phyloP scores from a whole-genome alignment of 2,797 vertebrate genomes.

The Trichosurus vulpecula region DNA sequence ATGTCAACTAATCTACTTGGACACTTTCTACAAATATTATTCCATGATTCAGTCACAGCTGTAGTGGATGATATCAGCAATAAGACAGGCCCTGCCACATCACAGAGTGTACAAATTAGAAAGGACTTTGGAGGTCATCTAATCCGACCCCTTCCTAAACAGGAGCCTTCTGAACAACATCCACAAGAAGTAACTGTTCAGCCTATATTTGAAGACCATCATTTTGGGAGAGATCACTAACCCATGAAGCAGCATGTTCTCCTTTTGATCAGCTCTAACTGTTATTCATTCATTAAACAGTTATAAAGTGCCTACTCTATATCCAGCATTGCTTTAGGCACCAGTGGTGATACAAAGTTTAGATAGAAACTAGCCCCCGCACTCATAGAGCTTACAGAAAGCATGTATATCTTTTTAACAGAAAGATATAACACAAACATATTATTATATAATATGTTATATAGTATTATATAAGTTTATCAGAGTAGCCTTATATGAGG shows the following conservation, averaged over 20 bases:
- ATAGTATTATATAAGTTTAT: not conserved
- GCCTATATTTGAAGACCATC: not conserved
- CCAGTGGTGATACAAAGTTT: not conserved
- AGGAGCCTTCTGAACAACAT: not conserved
- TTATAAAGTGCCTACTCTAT: not conserved
- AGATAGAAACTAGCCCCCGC: not conserved
- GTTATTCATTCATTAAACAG: not conserved
- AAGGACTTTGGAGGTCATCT: not conserved
- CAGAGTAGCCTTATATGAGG: not conserved
- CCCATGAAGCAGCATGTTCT: not conserved
- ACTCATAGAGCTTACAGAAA: not conserved
- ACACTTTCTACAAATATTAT: not conserved
- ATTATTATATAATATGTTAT: too few relatives aligned
- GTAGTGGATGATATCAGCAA: not conserved
- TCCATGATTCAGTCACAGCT: not conserved
- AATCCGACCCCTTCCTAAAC: not conserved
- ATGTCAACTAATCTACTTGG: not conserved
- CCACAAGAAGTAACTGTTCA: not conserved
- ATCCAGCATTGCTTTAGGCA: not conserved
- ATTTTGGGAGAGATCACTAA: not conserved
- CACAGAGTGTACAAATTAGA: not conserved
- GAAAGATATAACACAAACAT: not conserved
- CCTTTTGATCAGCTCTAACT: not conserved
- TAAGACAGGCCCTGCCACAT: not conserved
- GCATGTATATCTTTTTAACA: not conserved